Evolutionary conservation across 2,797 vertebrate genomes (phyloP).

Genomic region (Furcifer pardalis): DNA sequence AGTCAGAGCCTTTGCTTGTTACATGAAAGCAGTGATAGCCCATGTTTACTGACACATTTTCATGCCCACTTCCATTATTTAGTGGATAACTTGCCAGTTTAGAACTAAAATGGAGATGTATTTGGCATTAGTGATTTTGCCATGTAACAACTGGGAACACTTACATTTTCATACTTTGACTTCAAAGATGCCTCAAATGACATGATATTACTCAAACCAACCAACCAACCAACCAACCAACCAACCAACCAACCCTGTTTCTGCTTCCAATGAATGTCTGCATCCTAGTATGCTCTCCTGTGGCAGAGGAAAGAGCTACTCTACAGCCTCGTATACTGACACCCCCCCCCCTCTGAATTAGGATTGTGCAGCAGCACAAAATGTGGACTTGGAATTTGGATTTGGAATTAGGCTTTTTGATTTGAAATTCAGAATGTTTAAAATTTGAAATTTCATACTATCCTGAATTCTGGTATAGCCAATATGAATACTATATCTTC

Average conservation of each 20-base stretch:
- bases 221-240: too few species aligned
- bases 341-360: too few species aligned
- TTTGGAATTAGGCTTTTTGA: too few species aligned
- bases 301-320: conserved; percentile 10
- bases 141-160: conserved; percentile 13
- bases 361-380: too few species aligned
- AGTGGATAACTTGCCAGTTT: neutral
- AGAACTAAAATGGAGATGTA: conserved; percentile 39
- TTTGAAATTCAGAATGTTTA: too few species aligned
- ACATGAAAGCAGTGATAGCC: neutral
- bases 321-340: neutral
- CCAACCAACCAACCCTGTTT: too few species aligned
- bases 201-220: neutral
- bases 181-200: neutral
- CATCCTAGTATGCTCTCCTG: conserved; percentile 15
- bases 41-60: accelerated
- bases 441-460: too few species aligned
- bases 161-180: neutral
- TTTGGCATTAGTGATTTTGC: conserved; percentile 15
- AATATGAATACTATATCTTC: too few species aligned
- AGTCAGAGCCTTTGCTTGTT: neutral
- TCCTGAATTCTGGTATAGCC: too few species aligned
- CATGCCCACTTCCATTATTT: conserved; percentile 3
- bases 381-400: too few species aligned
- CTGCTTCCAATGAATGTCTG: conserved; percentile 7